Conservation (phyloP, 2,888 invertebrate species). For the Terebella lapidaria region DNA sequence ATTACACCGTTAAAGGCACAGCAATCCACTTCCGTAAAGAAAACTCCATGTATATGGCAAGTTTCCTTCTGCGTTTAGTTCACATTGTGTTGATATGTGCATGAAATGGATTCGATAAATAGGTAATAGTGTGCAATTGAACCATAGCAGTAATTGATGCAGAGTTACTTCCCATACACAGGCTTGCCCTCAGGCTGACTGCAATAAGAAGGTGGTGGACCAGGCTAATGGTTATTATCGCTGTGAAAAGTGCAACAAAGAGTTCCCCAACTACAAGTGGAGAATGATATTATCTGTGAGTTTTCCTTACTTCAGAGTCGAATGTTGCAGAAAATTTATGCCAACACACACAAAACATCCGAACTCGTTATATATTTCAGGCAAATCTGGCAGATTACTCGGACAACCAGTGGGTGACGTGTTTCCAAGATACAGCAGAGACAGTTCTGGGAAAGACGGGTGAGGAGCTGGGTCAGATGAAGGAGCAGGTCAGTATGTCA, state of each 20-base stretch:
- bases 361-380: too few relatives aligned
- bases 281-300: slow-evolving; percentile 68
- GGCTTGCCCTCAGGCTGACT: slow-evolving; percentile 81
- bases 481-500: slow-evolving; percentile 49
- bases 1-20: slow-evolving; percentile 73
- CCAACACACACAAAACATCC: too few relatives aligned
- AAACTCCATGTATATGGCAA: slow-evolving; percentile 75
- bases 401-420: slow-evolving; percentile 82
- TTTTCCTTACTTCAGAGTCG: too few relatives aligned
- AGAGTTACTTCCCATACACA: too few relatives aligned
- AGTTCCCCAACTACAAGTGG: slow-evolving; percentile 80
- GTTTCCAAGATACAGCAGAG: slow-evolving; percentile 66
- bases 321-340: too few relatives aligned
- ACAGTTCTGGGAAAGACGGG: slow-evolving; percentile 36
- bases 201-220: slow-evolving; percentile 93
- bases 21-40: slow-evolving; percentile 74
- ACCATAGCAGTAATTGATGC: too few relatives aligned
- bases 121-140: too few relatives aligned
- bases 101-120: too few relatives aligned
- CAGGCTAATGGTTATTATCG: slow-evolving; percentile 79
- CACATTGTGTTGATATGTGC: too few relatives aligned
- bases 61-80: too few relatives aligned
- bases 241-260: slow-evolving; percentile 90
- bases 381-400: slow-evolving; percentile 81
- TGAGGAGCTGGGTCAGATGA: slow-evolving; percentile 64